Percentiles rank a stretch among this genome's conserved stretches.
Conservation (phyloP, 2,888 invertebrate genomes). For the Apamea crenata region DNA sequence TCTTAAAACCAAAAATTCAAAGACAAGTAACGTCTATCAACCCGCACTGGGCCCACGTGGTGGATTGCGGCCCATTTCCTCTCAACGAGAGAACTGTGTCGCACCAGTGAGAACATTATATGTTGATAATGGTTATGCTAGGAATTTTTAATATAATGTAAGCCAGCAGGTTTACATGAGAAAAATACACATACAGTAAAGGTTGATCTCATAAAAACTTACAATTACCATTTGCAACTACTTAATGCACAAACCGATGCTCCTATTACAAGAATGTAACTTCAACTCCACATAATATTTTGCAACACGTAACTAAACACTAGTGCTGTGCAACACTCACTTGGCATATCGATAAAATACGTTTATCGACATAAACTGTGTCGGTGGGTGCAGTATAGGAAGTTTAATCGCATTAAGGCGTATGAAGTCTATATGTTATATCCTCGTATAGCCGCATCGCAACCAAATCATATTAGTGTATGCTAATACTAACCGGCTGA, state of each 20-base stretch:
- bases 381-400: conserved; percentile 45
- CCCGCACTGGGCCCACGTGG: no score
- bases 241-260: conserved; percentile 12
- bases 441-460: conserved; percentile 51
- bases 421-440: conserved; percentile 62
- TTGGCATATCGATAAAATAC: conserved; percentile 67
- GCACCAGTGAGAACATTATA: not conserved
- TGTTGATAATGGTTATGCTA: not conserved
- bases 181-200: conserved; percentile 2
- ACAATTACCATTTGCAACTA: conserved; percentile 5
- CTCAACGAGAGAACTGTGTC: not conserved
- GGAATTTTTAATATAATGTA: conserved; percentile 1
- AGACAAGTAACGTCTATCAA: not conserved
- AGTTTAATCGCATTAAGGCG: conserved; percentile 68
- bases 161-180: not conserved
- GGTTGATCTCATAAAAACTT: conserved; percentile 26
- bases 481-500: conserved; percentile 66
- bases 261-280: conserved; percentile 24
- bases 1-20: not conserved
- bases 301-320: conserved; percentile 39
- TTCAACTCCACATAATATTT: conserved; percentile 44
- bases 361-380: conserved; percentile 58
- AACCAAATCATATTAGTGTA: conserved; percentile 70
- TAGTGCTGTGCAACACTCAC: conserved; percentile 60
- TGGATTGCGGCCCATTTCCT: not conserved